Conservation (phyloP, 2,888 invertebrate genomes). For the Dryocosmus kuriphilus region DNA sequence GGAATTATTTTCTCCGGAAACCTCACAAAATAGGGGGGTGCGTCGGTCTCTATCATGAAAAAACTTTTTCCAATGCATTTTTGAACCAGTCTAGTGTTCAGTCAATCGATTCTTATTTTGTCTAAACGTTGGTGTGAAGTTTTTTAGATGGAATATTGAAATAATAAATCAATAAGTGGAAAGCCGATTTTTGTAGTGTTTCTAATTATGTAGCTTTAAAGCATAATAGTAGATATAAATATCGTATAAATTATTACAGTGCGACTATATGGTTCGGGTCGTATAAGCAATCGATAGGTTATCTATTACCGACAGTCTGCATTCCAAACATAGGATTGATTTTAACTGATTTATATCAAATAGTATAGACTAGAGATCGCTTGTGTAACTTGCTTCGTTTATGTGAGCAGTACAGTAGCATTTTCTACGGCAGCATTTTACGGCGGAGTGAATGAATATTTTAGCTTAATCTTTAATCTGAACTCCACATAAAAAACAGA, state of each 20-base stretch:
- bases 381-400: background rate
- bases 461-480: background rate
- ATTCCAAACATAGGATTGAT: conserved; percentile 17
- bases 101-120: no score
- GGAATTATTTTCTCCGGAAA: no score
- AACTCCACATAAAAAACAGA: no score
- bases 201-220: background rate
- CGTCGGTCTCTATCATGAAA: no score
- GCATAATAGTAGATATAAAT: background rate
- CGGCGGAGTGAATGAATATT: background rate
- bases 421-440: background rate
- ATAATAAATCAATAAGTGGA: background rate
- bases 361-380: background rate
- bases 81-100: no score
- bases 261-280: conserved; percentile 14
- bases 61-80: no score
- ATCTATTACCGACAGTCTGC: conserved; percentile 21
- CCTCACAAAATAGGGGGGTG: no score
- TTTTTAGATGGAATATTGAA: no score
- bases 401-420: background rate
- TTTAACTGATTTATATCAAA: conserved; percentile 37
- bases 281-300: conserved; percentile 14
- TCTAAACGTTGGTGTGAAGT: no score
- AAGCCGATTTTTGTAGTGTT: background rate
- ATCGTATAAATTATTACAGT: background rate